phyloP scores from a whole-genome alignment of 1,140 invertebrate species.

The Lepidostoma basale region DNA sequence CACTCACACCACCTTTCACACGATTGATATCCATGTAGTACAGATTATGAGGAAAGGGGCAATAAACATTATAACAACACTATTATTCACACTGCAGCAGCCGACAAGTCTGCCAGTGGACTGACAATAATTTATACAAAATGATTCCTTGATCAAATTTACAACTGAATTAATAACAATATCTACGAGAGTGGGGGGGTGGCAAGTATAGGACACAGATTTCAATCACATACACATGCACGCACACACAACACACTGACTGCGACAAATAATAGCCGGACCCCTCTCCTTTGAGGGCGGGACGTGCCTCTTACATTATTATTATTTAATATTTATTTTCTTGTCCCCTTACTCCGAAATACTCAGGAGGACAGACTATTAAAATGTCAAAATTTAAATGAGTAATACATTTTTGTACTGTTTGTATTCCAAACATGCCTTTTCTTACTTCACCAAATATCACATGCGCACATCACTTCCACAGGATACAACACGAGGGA shows the following conservation, averaged over 20 bases:
- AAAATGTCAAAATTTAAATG: slow-evolving; percentile 43
- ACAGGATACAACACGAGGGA: slow-evolving; percentile 17
- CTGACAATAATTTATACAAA: not conserved
- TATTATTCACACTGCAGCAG: too few species aligned
- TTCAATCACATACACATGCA: slow-evolving; percentile 14
- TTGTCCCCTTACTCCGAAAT: not conserved
- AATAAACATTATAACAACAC: not conserved
- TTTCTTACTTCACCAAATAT: slow-evolving; percentile 36
- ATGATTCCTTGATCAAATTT: not conserved
- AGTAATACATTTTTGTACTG: slow-evolving; percentile 47
- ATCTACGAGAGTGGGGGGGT: too few species aligned
- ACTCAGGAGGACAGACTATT: slow-evolving; percentile 19
- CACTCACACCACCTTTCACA: not conserved
- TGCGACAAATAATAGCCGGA: slow-evolving; percentile 27
- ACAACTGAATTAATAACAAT: slow-evolving; percentile 24
- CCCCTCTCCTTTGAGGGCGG: not conserved
- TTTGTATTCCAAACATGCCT: slow-evolving; percentile 39
- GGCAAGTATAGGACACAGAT: slow-evolving; percentile 12
- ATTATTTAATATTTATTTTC: slow-evolving; percentile 28
- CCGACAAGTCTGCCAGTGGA: too few species aligned
- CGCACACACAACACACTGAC: slow-evolving; percentile 32
- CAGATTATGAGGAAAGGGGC: not conserved
- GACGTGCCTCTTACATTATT: slow-evolving; percentile 9
- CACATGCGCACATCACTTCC: slow-evolving; percentile 38
- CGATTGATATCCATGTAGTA: slow-evolving; percentile 1